Evolutionary conservation across 2,888 invertebrate genomes (phyloP), one percentile per base, ranked within the genome.

Genomic region (Desoria tigrina): DNA sequence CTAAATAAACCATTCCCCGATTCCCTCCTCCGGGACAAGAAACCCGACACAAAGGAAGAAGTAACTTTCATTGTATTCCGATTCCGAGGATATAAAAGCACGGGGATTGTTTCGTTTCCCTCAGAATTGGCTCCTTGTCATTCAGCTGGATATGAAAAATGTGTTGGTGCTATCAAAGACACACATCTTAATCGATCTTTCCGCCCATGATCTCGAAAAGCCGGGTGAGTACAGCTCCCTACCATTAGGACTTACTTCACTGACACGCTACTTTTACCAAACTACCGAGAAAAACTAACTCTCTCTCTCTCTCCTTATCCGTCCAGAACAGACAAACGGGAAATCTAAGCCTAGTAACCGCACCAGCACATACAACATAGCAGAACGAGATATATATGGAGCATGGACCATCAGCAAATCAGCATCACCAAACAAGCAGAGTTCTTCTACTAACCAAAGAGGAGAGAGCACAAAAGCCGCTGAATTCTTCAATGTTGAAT

Each of bases 181-280:
- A 56, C 62, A 62, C 55, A 62, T 56, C 56, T 62, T 62, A 49
- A 56, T 62, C 62, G 50, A 63, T 63, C 63, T 49, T 55, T 32
- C 56, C 51, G 14, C 26, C 51, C 26, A 21, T 24, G 23, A 23
- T 51, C 51, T 51, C 21, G 23, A 51, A 23, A 16, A 2, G 9
- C 21, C n/a, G 45, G 45, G 16, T 45, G 6, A 6, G 21, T 21
- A n/a, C 45, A n/a, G 16, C 21, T 45, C 7, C 45, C 4, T 45
- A n/a, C n/a, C 16, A 18, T 45, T 45, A 45, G 4, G 4, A 45
- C 45, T 45, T 6, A 45, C 45, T 45, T 45, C 45, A 18, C 32
- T 7, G 32, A 32, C 32, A 32, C 32, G 11, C 32, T n/a, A 32
- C 32, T 32, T n/a, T 16, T 45, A 45, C 45, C 45, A 6, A 9